Conservation (phyloP, 1,140 invertebrate genomes). For the Drosophila trapezifrons region DNA sequence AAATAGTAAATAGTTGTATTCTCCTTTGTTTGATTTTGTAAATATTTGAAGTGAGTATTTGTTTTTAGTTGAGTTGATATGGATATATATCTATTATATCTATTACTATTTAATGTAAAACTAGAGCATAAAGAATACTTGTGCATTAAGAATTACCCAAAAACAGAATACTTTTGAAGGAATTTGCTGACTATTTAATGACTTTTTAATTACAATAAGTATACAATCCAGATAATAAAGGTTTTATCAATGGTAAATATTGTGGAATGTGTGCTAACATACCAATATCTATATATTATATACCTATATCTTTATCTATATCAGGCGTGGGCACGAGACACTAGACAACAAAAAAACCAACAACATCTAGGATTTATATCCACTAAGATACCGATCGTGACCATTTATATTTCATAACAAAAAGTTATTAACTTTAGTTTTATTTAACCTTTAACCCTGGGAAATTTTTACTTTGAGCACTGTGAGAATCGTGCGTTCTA, state of each 20-base stretch:
- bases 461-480: constrained; percentile 11
- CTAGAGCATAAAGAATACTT: background rate
- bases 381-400: background rate
- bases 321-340: too few species aligned
- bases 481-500: constrained; percentile 27
- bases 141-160: too few species aligned
- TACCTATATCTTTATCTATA: background rate
- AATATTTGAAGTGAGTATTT: background rate
- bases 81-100: too few species aligned
- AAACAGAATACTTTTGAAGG: too few species aligned
- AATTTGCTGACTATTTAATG: background rate
- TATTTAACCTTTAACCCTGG: constrained; percentile 17
- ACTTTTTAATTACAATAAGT: background rate
- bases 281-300: background rate
- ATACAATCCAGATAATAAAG: too few species aligned
- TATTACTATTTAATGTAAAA: background rate
- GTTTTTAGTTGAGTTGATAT: background rate
- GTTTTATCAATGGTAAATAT: background rate
- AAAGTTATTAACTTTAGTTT: constrained; percentile 3
- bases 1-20: constrained; percentile 3
- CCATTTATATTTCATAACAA: background rate
- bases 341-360: too few species aligned
- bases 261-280: background rate
- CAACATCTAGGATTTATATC: too few species aligned
- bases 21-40: background rate